Conservation (phyloP, 2,113 vertebrate genomes). For the Catharus bicknelli region DNA sequence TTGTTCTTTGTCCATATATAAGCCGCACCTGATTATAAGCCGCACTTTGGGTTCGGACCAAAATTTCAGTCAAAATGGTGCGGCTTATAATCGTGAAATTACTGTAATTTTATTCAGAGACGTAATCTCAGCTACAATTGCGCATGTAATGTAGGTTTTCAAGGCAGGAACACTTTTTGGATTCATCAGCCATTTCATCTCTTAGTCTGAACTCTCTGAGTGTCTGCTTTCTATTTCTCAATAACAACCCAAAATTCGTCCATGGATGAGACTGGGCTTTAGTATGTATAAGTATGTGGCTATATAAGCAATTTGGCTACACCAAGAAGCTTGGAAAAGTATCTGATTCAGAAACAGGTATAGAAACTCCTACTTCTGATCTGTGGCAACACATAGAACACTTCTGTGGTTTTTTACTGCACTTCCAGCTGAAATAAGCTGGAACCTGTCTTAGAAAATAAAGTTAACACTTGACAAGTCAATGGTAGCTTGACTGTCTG, state of each 20-base stretch:
- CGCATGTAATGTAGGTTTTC: background rate
- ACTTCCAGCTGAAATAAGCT: background rate
- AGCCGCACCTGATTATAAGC: too few species aligned
- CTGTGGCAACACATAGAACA: background rate
- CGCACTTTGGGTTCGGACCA: too few species aligned
- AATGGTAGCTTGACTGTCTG: background rate
- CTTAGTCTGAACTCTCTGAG: background rate
- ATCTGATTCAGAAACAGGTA: background rate
- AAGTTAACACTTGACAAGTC: background rate
- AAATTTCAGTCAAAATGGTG: too few species aligned
- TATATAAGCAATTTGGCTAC: background rate
- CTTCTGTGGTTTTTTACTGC: background rate
- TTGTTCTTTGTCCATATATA: too few species aligned
- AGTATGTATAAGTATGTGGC: rapidly evolving
- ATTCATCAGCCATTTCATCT: background rate
- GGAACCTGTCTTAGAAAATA: background rate
- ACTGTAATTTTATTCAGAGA: background rate
- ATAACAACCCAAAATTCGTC: background rate
- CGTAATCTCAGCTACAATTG: background rate
- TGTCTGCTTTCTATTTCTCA: background rate
- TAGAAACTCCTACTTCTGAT: background rate
- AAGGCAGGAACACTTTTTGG: background rate
- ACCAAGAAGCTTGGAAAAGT: background rate
- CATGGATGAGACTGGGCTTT: background rate
- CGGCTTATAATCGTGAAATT: too few species aligned